Conservation (phyloP, 2,113 vertebrate species). For the Mesoclemmys tuberculata region DNA sequence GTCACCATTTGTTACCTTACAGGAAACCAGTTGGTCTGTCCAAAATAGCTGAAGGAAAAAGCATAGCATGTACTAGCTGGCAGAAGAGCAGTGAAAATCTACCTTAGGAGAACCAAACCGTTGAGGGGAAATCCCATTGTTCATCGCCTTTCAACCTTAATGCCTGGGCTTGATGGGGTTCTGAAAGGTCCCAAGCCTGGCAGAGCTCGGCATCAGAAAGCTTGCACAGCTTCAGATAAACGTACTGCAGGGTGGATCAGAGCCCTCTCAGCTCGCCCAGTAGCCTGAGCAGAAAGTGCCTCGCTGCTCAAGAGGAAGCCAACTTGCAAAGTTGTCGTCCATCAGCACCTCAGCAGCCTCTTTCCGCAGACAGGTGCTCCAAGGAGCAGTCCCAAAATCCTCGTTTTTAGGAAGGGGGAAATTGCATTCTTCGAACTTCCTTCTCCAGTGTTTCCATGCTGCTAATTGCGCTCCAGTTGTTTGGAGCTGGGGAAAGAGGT, state of each 20-base stretch:
- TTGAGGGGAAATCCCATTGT: not conserved
- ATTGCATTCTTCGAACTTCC: not conserved
- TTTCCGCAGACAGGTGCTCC: not conserved
- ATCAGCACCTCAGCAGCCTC: not conserved
- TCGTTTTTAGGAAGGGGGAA: not conserved
- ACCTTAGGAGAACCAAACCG: not conserved
- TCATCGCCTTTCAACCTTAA: not conserved
- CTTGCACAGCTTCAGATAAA: not conserved
- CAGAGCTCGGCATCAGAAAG: not conserved
- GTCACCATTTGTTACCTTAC: accelerated
- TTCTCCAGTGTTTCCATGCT: not conserved
- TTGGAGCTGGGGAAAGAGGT: not conserved
- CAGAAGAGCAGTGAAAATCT: not conserved
- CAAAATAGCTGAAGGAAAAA: accelerated
- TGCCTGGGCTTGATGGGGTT: not conserved
- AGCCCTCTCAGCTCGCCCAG: not conserved
- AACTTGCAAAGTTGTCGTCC: not conserved
- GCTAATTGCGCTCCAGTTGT: not conserved
- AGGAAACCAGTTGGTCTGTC: not conserved
- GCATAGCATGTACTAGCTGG: accelerated
- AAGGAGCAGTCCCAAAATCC: accelerated
- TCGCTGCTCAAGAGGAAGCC: not conserved
- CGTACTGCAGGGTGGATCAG: not conserved
- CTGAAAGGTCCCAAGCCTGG: not conserved
- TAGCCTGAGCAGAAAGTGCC: not conserved